These are phyloP conservation scores for Pelosia muscerda DNA, from an alignment of 2,888 invertebrate genomes.

Conservation along the genomic window DNA sequence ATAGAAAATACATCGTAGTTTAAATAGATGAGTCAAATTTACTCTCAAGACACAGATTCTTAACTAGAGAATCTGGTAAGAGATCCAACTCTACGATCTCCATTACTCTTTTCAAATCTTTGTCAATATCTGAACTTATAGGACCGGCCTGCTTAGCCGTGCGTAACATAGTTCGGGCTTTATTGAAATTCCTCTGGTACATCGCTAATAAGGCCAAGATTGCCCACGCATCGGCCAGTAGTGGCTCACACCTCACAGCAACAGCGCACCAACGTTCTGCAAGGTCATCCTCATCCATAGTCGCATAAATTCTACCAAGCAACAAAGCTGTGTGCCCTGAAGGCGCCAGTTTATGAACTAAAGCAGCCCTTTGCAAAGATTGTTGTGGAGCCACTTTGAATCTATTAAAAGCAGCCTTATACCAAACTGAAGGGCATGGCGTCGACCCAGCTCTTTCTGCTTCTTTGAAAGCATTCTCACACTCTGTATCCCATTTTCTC, in stretches of 20 bases:
- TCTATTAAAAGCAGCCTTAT: conserved; percentile 67
- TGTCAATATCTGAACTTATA: conserved; percentile 67
- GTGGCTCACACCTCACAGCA: conserved; percentile 75
- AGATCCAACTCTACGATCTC: conserved; percentile 61
- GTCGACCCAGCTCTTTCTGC: conserved; percentile 70
- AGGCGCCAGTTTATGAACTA: conserved; percentile 73
- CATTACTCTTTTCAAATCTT: conserved; percentile 64
- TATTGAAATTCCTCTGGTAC: conserved; percentile 64
- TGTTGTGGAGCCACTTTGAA: conserved; percentile 58
- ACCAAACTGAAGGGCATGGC: conserved; percentile 63
- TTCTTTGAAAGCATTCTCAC: conserved; percentile 65
- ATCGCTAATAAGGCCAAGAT: conserved; percentile 73
- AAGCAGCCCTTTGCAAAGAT: conserved; percentile 76
- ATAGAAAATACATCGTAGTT: conserved; percentile 1
- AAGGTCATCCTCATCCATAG: conserved; percentile 61
- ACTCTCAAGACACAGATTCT: conserved; percentile 62
- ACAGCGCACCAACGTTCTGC: conserved; percentile 77
- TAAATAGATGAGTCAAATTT: conserved; percentile 7
- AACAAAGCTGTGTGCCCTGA: conserved; percentile 72
- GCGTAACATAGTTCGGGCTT: conserved; percentile 71
- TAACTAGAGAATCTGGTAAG: conserved; percentile 68
- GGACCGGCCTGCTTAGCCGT: conserved; percentile 76
- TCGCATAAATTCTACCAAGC: conserved; percentile 70
- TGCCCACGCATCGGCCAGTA: conserved; percentile 79
- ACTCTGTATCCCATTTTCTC: conserved; percentile 71